phyloP scores from a whole-genome alignment of 2,113 vertebrate species.

The Paratilapia polleni region DNA sequence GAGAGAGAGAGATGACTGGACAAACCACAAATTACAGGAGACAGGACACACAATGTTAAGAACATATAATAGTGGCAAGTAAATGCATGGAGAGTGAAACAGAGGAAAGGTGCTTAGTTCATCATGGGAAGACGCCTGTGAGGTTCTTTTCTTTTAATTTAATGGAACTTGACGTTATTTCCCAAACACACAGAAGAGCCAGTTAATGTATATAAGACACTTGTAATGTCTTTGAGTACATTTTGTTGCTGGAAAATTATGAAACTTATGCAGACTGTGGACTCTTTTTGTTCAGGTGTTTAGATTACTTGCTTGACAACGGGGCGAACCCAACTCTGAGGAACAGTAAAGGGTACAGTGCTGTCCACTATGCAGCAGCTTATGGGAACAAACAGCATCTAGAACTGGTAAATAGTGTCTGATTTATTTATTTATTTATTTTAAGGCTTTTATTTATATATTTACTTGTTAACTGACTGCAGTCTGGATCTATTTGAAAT shows the following conservation, averaged over 20 bases:
- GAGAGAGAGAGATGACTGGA: no score
- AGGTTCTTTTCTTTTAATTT: background rate
- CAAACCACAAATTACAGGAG: no score
- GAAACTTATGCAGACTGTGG: background rate
- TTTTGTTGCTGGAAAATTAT: background rate
- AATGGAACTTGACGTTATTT: background rate
- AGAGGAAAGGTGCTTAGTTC: background rate
- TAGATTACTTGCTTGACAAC: conserved; percentile 93
- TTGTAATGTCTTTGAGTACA: background rate
- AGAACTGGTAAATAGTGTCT: conserved; percentile 86
- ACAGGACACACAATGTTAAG: background rate
- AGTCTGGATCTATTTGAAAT: background rate
- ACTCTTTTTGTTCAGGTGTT: conserved; percentile 81
- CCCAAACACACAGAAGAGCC: background rate
- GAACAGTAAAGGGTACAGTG: conserved; percentile 93
- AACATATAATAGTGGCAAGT: background rate
- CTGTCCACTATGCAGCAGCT: conserved; percentile 96
- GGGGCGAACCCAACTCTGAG: conserved; percentile 93
- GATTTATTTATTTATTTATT: background rate
- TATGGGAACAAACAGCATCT: conserved; percentile 95
- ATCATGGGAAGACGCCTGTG: background rate
- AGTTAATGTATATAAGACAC: background rate
- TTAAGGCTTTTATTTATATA: background rate
- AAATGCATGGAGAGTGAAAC: background rate
- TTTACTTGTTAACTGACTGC: background rate